Conservation (phyloP, 1,140 invertebrate genomes). For the Nixonia krombeini region DNA sequence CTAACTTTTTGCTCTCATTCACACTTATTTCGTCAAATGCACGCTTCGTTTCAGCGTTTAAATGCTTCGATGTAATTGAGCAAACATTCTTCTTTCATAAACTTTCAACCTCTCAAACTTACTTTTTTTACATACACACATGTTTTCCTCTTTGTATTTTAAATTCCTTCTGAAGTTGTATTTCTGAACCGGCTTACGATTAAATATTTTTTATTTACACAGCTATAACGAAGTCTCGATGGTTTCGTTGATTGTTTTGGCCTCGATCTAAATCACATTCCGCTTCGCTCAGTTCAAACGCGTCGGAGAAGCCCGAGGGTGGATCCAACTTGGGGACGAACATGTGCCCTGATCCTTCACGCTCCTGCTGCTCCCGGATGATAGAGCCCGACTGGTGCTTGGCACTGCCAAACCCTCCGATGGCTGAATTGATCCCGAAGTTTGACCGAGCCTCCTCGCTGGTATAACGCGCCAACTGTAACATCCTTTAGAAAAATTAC, state of each 20-base stretch:
- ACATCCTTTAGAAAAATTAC: no score
- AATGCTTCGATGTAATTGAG: constrained; percentile 42
- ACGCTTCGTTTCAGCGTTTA: constrained; percentile 34
- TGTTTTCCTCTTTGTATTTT: constrained; percentile 17
- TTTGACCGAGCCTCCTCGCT: constrained; percentile 70
- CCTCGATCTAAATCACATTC: constrained; percentile 70
- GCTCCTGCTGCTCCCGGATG: constrained; percentile 68
- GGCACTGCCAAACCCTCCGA: constrained; percentile 68
- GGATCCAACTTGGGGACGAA: constrained; percentile 75
- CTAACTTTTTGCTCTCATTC: no score
- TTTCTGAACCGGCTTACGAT: constrained; percentile 46
- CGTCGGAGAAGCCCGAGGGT: constrained; percentile 74
- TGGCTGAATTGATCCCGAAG: constrained; percentile 62
- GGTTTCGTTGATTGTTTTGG: constrained; percentile 59
- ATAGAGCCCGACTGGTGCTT: constrained; percentile 70
- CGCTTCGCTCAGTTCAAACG: constrained; percentile 73
- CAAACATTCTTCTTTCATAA: constrained; percentile 29
- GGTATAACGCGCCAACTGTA: constrained; percentile 71
- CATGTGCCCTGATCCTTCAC: constrained; percentile 71
- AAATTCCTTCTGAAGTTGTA: constrained; percentile 28
- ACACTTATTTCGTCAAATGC: constrained; percentile 35
- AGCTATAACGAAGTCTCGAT: constrained; percentile 71
- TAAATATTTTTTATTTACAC: constrained; percentile 69
- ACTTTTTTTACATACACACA: constrained; percentile 1
- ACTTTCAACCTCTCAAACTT: constrained; percentile 2